Conservation (phyloP, 2,888 invertebrate species). For the Lycophotia porphyrea region DNA sequence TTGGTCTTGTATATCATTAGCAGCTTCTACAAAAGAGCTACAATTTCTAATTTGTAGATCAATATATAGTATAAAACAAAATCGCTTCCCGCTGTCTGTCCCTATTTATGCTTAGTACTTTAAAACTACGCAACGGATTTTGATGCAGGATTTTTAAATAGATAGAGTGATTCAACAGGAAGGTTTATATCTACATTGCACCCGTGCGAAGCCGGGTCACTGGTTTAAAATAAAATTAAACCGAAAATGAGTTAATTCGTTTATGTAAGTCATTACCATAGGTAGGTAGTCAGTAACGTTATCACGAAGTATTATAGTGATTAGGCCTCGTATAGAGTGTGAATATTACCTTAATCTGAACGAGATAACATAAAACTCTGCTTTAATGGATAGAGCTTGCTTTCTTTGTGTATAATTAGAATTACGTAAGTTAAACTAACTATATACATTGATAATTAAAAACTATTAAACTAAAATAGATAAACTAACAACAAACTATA, state of each 20-base stretch:
- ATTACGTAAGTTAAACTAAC: no score
- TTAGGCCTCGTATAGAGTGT: conserved; percentile 16
- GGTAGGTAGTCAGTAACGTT: conserved; percentile 8
- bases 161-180: no score
- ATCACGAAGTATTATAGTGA: conserved; percentile 31
- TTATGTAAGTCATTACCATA: conserved; percentile 21
- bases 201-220: no score
- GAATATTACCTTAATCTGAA: conserved; percentile 49
- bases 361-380: conserved; percentile 42
- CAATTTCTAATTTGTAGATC: background rate
- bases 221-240: background rate
- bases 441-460: no score
- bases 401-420: conserved; percentile 48
- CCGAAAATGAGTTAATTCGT: background rate
- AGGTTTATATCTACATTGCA: no score
- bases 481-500: no score
- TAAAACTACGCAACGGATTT: no score
- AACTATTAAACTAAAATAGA: no score
- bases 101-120: no score
- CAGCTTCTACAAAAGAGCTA: background rate
- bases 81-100: no score
- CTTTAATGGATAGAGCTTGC: conserved; percentile 39
- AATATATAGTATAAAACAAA: no score
- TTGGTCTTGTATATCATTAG: background rate
- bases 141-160: no score